These are phyloP conservation scores for Menidia menidia DNA, from an alignment of 2,797 vertebrate genomes.

Conservation along the genomic window DNA sequence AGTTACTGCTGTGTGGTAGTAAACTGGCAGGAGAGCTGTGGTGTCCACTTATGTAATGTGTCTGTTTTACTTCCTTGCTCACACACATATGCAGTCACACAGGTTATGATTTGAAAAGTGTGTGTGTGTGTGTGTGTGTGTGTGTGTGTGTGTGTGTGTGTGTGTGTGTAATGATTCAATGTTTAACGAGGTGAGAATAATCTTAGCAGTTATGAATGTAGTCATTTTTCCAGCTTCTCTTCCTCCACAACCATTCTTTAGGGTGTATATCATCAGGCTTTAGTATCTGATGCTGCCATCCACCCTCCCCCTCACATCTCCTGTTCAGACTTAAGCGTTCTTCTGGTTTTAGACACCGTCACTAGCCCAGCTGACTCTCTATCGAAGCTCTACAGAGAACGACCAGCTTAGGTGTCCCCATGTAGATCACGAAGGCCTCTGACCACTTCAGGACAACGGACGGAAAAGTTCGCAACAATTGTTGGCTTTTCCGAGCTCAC, in stretches of 20 bases:
- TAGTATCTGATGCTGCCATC: slow-evolving; percentile 27
- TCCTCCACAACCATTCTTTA: slow-evolving; percentile 6
- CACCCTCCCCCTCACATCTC: slow-evolving; percentile 10
- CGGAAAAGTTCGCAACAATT: slow-evolving; percentile 10
- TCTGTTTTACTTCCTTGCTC: slow-evolving; percentile 34
- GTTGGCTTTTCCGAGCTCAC: slow-evolving; percentile 6
- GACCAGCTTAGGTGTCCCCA: slow-evolving; percentile 7
- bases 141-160: slow-evolving; percentile 7
- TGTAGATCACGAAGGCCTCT: background rate
- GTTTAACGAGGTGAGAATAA: slow-evolving; percentile 16
- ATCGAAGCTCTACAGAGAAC: slow-evolving; percentile 15
- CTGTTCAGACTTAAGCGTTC: slow-evolving; percentile 20
- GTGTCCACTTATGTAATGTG: slow-evolving; percentile 68
- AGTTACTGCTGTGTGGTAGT: slow-evolving; percentile 72
- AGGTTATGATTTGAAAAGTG: slow-evolving; percentile 38
- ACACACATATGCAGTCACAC: slow-evolving; percentile 27
- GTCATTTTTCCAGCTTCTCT: slow-evolving; percentile 11
- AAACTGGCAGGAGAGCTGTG: slow-evolving; percentile 64
- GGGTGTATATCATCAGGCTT: slow-evolving; percentile 20
- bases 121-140: slow-evolving; percentile 8
- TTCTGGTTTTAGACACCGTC: slow-evolving; percentile 25
- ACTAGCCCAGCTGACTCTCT: slow-evolving; percentile 25
- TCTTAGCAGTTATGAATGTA: slow-evolving; percentile 17
- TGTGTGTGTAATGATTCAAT: slow-evolving; percentile 28
- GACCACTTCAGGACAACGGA: background rate